Conservation (phyloP, 2,888 invertebrate genomes). For the Lasioglossum pauxillum region DNA sequence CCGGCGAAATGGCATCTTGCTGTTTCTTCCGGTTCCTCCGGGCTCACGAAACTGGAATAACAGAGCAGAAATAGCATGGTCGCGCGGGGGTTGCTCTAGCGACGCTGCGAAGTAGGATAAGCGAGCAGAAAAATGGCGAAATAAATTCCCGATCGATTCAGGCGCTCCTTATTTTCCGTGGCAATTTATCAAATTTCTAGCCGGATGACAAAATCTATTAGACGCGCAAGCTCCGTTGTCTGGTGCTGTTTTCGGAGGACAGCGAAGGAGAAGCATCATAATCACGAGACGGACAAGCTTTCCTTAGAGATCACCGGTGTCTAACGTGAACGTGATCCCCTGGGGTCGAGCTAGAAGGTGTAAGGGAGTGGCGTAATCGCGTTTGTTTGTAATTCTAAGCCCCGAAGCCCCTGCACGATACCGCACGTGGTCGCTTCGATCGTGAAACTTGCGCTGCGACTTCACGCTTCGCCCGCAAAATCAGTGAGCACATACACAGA, state of each 20-base stretch:
- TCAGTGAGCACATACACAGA: not conserved
- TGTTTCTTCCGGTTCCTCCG: constrained; percentile 40
- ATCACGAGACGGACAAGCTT: constrained; percentile 4
- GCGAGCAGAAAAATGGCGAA: not conserved
- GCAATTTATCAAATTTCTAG: not conserved
- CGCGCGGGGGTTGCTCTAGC: not conserved
- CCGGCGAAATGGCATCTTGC: constrained; percentile 1
- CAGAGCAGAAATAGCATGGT: constrained; percentile 3
- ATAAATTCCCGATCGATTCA: not conserved
- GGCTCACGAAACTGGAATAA: constrained; percentile 34
- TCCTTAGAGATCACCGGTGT: constrained; percentile 25
- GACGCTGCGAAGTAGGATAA: not conserved
- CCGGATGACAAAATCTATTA: not conserved
- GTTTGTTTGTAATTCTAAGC: constrained; percentile 81
- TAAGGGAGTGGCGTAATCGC: constrained; percentile 76
- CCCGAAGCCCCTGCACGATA: constrained; percentile 76
- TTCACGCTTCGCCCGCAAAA: constrained; percentile 34
- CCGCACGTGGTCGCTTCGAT: constrained; percentile 64
- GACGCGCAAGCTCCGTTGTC: not conserved
- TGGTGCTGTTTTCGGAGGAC: not conserved
- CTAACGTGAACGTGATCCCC: constrained; percentile 45
- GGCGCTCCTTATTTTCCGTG: not conserved
- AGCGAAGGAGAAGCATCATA: not conserved
- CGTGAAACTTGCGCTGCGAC: constrained; percentile 36
- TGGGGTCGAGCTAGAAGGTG: constrained; percentile 44